Base-by-base conservation (phyloP, 2,113 vertebrate genomes). In the Psammodynastes pulverulentus region DNA sequence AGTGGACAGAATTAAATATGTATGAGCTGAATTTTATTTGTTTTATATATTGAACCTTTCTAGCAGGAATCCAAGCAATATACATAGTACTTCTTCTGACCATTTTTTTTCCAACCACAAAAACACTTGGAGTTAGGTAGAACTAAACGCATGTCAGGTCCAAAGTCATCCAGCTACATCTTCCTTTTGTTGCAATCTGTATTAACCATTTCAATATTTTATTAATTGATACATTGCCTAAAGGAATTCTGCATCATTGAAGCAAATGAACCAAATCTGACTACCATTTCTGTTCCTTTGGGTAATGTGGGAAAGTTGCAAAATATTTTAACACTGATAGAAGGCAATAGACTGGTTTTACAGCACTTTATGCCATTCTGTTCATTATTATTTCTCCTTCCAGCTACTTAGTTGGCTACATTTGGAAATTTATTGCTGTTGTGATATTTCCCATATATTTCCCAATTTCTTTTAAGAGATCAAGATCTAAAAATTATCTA, bases 241-340 rank as follows among this genome's bases (percentile, higher is more conserved):
- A 72, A 43, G 84, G 45, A 89, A 84, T 92, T 88, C 92, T 92
- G 86, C 12, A 91, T 62, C 72, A 46, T 43, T 86, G 23, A 58
- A 93, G 72, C 93, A 94, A 93, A 90, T 93, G 52, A 87, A 46
- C 89, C 88, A 92, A 94, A 94, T 95, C 84, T 93, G 85, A 91
- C 15, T 0, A 67, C 51, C 1, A 84, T 92, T 94, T 92, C 58
- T 90, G 94, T 5, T 67, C 23, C 26, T 72, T 92, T 34, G 15
- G 67, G 88, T 21, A 19, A 39, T 56, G 6, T 43, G n/a, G 45
- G 92, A 85, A 92, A 45, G 8, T 21, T 21, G 23, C 92, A 72
- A 90, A 89, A 91, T 52, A 24, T 89, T 89, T 62, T 88, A 1
- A 89, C 54, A 72, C 54, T 88, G 12, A 45, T 56, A 51, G 51